Percentiles rank a stretch among this genome's conserved stretches.
Conservation (phyloP, 2,797 vertebrate species). For the Microchirus variegatus region DNA sequence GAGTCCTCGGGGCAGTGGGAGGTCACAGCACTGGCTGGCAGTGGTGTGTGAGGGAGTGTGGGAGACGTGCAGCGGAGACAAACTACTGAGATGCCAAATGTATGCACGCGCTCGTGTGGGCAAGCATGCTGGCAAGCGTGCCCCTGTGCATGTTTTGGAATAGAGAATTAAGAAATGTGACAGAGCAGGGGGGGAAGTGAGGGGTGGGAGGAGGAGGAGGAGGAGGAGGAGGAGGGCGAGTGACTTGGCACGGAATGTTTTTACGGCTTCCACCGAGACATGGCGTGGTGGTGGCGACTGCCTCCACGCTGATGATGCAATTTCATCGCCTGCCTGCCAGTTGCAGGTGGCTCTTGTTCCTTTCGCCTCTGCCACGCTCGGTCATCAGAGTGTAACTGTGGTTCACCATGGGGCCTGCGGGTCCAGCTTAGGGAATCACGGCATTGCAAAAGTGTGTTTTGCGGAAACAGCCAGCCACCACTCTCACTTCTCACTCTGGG, state of each 20-base stretch:
- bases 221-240: constrained; percentile 37
- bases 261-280: constrained; percentile 49
- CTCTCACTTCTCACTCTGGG: constrained; percentile 34
- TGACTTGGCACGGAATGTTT: constrained; percentile 62
- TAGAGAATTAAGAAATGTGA: constrained; percentile 59
- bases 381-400: constrained; percentile 49
- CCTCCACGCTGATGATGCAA: constrained; percentile 71
- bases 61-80: constrained; percentile 68
- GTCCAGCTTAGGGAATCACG: constrained; percentile 46
- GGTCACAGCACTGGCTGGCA: constrained; percentile 77
- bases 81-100: constrained; percentile 47
- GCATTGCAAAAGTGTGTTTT: constrained; percentile 61
- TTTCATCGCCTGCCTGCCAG: constrained; percentile 50
- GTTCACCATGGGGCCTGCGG: constrained; percentile 29
- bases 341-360: constrained; percentile 33
- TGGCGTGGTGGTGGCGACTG: constrained; percentile 51
- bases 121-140: constrained; percentile 67
- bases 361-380: constrained; percentile 22
- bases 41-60: constrained; percentile 60
- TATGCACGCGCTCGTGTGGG: constrained; percentile 57
- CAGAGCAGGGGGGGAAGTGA: constrained; percentile 29
- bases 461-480: constrained; percentile 53
- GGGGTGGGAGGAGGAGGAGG: constrained; percentile 34
- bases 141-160: constrained; percentile 73
- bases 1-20: constrained; percentile 68